Percentiles rank a stretch among this genome's conserved stretches.
phyloP scores from a whole-genome alignment of 2,797 vertebrate genomes.

The Mormyrus proboscirostris region DNA sequence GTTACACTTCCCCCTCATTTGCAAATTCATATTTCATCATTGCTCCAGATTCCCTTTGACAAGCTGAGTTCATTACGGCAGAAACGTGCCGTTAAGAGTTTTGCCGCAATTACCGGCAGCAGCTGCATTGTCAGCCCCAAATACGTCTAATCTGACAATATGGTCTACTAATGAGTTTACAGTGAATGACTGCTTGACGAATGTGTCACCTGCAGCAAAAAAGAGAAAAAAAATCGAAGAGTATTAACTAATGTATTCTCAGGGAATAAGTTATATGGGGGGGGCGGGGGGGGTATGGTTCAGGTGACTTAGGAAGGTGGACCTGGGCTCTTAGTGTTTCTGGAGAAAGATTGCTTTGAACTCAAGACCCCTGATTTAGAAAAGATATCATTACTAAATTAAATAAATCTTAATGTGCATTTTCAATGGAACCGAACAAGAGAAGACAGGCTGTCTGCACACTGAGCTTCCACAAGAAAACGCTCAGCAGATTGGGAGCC shows the following conservation, averaged over 20 bases:
- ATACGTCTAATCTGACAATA: constrained; percentile 1
- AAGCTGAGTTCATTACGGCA: background rate
- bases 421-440: background rate
- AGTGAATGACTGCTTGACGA: background rate
- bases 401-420: constrained; percentile 4
- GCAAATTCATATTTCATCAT: constrained; percentile 17
- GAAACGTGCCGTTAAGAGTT: background rate
- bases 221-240: background rate
- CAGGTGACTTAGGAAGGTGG: background rate
- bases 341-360: background rate
- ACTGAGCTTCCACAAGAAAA: background rate
- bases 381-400: constrained; percentile 11
- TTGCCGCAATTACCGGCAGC: background rate
- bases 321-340: background rate
- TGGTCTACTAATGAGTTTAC: constrained; percentile 8
- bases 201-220: constrained; percentile 1
- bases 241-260: background rate
- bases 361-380: background rate
- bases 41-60: constrained; percentile 12
- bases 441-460: background rate
- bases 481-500: background rate
- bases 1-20: background rate
- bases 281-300: background rate
- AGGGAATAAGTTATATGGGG: background rate
- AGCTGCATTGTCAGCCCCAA: background rate